These are phyloP conservation scores for Drosophila mulleri DNA, from an alignment of 2,888 invertebrate species.

Conservation along the genomic window DNA sequence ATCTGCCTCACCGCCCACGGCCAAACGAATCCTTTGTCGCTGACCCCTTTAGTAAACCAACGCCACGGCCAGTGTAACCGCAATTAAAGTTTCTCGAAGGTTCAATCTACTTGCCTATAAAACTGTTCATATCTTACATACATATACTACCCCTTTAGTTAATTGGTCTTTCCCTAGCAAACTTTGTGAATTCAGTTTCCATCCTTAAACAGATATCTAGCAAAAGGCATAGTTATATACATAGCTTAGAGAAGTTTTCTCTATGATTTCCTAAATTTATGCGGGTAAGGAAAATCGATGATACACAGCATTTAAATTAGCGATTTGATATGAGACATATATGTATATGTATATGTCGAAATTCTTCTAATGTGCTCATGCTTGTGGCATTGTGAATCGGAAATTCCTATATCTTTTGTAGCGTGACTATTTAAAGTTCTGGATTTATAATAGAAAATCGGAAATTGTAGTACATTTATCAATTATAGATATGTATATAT, in stretches of 20 bases:
- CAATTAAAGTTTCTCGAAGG: conserved; percentile 19
- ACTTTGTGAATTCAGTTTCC: background rate
- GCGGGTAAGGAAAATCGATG: background rate
- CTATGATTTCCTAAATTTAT: background rate
- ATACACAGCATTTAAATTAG: background rate
- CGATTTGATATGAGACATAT: background rate
- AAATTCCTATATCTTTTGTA: background rate
- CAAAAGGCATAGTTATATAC: background rate
- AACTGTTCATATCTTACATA: background rate
- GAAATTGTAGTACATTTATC: too few relatives aligned
- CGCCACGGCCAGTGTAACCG: background rate
- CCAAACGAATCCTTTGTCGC: background rate
- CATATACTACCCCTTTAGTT: background rate
- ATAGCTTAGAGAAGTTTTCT: background rate
- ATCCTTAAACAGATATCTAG: background rate
- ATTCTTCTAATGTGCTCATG: background rate
- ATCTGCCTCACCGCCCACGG: conserved; percentile 25
- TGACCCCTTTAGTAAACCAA: background rate
- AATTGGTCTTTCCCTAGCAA: background rate
- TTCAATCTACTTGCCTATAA: background rate
- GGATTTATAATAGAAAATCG: too few relatives aligned
- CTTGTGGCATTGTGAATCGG: background rate
- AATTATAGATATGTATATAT: background rate
- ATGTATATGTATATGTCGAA: background rate
- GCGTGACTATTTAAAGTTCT: too few relatives aligned